phyloP scores from a whole-genome alignment of 2,797 vertebrate species.

The Chlorospingus flavigularis region DNA sequence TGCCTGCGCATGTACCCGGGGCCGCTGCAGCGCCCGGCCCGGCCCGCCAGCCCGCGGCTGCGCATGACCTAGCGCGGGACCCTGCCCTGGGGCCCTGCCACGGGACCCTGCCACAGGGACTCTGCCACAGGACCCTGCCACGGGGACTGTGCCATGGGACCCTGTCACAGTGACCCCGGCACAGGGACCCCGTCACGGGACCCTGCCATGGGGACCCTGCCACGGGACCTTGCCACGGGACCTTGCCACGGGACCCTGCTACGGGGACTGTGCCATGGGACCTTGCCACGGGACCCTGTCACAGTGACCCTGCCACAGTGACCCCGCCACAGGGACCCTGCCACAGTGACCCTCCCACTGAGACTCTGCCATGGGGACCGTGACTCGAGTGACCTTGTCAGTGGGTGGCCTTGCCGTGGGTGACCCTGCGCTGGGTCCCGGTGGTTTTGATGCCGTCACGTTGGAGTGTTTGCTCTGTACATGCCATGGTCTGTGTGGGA shows the following conservation, averaged over 20 bases:
- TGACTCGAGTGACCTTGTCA: background rate
- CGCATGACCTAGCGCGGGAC: constrained; percentile 76
- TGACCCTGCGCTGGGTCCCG: background rate
- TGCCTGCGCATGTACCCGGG: constrained; percentile 77
- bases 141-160: no score
- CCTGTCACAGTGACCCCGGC: no score
- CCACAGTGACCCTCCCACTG: no score
- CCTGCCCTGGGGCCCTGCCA: no score
- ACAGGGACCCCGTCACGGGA: no score
- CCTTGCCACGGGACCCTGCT: background rate
- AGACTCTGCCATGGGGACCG: accelerated
- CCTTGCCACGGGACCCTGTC: no score
- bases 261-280: no score
- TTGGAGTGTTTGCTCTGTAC: background rate
- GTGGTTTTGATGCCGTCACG: background rate
- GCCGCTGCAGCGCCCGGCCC: constrained; percentile 71
- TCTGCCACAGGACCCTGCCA: no score
- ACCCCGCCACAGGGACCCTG: no score
- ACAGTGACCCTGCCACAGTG: background rate
- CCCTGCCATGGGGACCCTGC: no score
- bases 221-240: no score
- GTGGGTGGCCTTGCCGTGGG: accelerated
- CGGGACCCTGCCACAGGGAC: no score
- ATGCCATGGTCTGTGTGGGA: background rate
- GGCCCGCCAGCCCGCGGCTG: constrained; percentile 72